Evolutionary conservation across 2,797 vertebrate genomes (phyloP).

Genomic region (Sphenopsis melanotis): DNA sequence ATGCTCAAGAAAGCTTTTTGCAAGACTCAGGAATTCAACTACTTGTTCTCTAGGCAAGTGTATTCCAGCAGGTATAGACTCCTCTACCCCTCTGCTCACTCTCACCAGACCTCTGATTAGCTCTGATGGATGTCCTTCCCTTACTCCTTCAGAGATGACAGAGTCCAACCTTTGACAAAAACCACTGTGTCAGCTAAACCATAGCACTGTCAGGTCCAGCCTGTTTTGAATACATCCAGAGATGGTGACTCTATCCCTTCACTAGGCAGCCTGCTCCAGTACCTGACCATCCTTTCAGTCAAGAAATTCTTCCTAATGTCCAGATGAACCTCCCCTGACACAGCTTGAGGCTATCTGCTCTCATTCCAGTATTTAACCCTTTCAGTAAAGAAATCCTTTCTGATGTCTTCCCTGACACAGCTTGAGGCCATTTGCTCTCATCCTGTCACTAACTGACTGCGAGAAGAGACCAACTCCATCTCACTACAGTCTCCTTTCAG

Average conservation of each 20-base stretch:
- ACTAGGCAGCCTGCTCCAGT: background rate
- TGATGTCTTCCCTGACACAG: background rate
- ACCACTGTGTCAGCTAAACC: background rate
- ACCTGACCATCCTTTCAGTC: background rate
- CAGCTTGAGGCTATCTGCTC: no score
- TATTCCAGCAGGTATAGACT: background rate
- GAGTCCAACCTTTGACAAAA: background rate
- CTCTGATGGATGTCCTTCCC: accelerated
- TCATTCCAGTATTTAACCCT: background rate
- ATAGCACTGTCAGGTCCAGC: background rate
- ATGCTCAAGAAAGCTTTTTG: background rate
- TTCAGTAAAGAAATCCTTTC: background rate
- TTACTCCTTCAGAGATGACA: background rate
- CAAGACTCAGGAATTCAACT: background rate
- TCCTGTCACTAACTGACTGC: background rate
- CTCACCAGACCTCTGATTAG: background rate
- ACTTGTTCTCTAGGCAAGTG: background rate
- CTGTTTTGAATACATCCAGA: background rate
- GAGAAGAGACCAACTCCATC: background rate
- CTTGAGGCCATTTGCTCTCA: background rate
- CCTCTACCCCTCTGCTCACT: background rate
- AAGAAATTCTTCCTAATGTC: background rate
- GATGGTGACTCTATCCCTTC: background rate
- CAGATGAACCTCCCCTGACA: background rate
- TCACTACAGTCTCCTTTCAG: background rate